Base-by-base conservation (phyloP, 2,888 invertebrate species). In the Polia nebulosa region DNA sequence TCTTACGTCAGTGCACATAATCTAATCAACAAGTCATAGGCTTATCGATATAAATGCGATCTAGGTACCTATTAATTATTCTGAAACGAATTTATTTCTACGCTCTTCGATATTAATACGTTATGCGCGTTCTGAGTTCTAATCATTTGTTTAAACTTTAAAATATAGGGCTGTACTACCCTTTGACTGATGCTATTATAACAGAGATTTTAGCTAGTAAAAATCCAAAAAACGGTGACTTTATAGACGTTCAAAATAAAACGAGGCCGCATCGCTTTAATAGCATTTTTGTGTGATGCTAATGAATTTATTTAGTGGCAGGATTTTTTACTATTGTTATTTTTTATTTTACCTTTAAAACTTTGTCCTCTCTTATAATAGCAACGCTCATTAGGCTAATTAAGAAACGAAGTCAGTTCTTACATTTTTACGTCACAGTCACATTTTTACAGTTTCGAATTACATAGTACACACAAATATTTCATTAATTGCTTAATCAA, bases 341-440 rank as follows among this genome's bases (percentile, higher is more conserved):
- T n/a, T n/a, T n/a, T n/a, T n/a, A n/a, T n/a, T n/a, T n/a, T n/a
- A n/a, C n/a, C n/a, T n/a, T n/a, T n/a, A n/a, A n/a, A n/a, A n/a
- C n/a, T 20, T 32, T 36, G 9, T 7, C 25, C 41, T 70, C 62
- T 34, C 32, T 47, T 63, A 45, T 63, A 68, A 71, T 61, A 75
- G 51, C 73, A 78, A 55, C 66, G 44, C 49, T 44, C 64, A 53
- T 61, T 52, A 64, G 53, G 59, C 29, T 60, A 52, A 58, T 65
- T 57, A 67, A 41, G 63, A 72, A 75, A 72, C 60, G n/a, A 81
- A 81, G 81, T 83, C 81, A 79, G 79, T 81, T 74, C 79, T 59
- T 69, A 78, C 55, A 74, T 45, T 58, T 58, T 78, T 72, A 83
- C 68, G 60, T 72, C 56, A 79, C 65, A 55, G 65, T 81, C 72